These are phyloP conservation scores for Crenichthys baileyi DNA, from an alignment of 2,797 vertebrate species.

Conservation along the genomic window DNA sequence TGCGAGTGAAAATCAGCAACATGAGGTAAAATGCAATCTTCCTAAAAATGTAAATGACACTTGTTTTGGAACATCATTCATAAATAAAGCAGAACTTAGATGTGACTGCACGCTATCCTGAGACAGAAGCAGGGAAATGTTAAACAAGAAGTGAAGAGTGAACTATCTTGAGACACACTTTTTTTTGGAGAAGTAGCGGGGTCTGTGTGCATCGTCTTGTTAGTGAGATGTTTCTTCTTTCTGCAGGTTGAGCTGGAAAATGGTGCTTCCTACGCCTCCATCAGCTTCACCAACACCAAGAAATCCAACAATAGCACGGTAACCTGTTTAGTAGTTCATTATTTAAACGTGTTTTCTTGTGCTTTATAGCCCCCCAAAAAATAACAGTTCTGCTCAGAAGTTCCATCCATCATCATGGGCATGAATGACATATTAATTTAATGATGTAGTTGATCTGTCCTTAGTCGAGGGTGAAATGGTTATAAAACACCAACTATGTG, in stretches of 20 bases:
- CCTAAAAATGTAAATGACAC: not conserved
- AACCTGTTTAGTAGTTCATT: accelerated
- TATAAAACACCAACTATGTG: too few species aligned
- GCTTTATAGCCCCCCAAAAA: too few species aligned
- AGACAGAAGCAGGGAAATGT: not conserved
- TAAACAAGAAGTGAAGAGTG: not conserved
- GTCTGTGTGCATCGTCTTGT: not conserved
- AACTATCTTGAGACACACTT: not conserved
- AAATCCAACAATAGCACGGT: slow-evolving; percentile 11
- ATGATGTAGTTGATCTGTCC: too few species aligned
- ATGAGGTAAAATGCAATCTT: not conserved
- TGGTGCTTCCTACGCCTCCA: slow-evolving; percentile 36
- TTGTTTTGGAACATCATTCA: not conserved
- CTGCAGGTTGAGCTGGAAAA: slow-evolving; percentile 33
- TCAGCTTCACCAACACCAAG: slow-evolving; percentile 25
- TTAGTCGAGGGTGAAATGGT: too few species aligned
- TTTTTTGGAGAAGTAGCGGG: not conserved
- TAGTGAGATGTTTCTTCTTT: not conserved
- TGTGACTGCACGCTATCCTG: not conserved
- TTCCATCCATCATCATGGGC: too few species aligned
- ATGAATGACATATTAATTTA: too few species aligned
- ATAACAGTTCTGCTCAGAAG: too few species aligned
- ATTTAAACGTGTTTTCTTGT: too few species aligned
- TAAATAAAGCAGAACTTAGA: not conserved
- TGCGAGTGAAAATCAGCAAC: not conserved